Evolutionary conservation across 35 echinoderm and acorn worm genomes (phyloP), one percentile per base, ranked within the genome.

Genomic region (Ophiothrix spiculata): DNA sequence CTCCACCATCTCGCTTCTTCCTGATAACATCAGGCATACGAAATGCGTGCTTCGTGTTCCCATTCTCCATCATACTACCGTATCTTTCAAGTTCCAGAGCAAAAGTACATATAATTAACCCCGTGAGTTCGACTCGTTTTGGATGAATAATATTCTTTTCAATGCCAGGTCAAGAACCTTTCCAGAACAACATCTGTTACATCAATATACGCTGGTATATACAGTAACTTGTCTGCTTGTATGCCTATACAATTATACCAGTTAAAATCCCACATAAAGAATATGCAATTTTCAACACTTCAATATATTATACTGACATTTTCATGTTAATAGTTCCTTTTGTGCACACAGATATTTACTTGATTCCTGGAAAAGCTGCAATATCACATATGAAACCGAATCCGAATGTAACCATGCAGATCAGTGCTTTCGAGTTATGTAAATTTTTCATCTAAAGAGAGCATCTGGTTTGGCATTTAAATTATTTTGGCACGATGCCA

Each of bases 1-100:
- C 77, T 17, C 36, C 77, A 1, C 77, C 77, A 80, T 80, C 77
- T 39, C 77, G 36, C 37, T 80, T 80, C 77, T 35, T 36, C 12
- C 36, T 39, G 16, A 82, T 82, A 45, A 40, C 33, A 54, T 45
- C 37, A 28, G 80, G 40, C 40, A 49, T 82, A 49, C 80, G 40
- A 31, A 23, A 10, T 39, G 0, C 13, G 36, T 35, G 37, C 8
- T 38, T 39, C 42, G 42, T 19, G 19, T 49, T 49, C 42, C 42
- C 42, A 19, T 49, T 49, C 42, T 49, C 42, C 42, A 49, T 49
- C 19, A 10, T 49, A 49, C 19, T 49, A 49, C 19, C 6, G 6
- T 49, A 49, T 49, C 6, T 49, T 19, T 19, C 6, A 49, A 49
- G 19, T 10, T 49, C 6, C 19, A 49, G 42, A 49, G 19, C 42